Percentiles rank a stretch among this genome's conserved stretches.
Conservation (phyloP, 2,113 vertebrate species). For the Acanthisitta chloris region DNA sequence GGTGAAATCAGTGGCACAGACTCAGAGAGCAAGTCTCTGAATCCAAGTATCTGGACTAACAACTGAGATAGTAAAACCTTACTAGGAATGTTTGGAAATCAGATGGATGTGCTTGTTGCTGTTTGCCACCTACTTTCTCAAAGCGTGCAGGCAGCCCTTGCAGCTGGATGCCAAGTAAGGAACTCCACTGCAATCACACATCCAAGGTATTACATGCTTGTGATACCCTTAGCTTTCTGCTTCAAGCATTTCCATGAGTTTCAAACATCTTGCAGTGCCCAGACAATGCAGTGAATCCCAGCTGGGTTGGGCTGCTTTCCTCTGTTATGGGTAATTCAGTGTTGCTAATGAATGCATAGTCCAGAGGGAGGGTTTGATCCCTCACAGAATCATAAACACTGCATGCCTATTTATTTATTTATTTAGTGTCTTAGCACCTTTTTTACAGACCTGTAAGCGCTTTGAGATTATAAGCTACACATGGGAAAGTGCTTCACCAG, state of each 20-base stretch:
- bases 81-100: neutral
- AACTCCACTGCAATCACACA: neutral
- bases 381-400: neutral
- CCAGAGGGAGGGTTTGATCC: neutral
- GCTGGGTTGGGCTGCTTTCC: neutral
- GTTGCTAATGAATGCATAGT: neutral
- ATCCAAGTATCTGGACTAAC: neutral
- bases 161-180: neutral
- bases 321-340: neutral
- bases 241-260: neutral
- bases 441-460: neutral
- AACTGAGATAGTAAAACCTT: neutral
- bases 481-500: neutral
- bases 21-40: neutral
- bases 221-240: neutral
- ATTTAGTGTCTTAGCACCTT: conserved; percentile 33
- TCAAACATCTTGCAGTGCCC: neutral
- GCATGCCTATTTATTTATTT: conserved; percentile 55
- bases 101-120: neutral
- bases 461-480: neutral
- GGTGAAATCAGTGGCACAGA: neutral
- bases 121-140: neutral
- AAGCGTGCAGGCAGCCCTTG: neutral
- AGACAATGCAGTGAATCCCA: neutral
- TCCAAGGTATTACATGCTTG: neutral